Base-by-base conservation (phyloP, 2,888 invertebrate species). In the Masnerella sp. region DNA sequence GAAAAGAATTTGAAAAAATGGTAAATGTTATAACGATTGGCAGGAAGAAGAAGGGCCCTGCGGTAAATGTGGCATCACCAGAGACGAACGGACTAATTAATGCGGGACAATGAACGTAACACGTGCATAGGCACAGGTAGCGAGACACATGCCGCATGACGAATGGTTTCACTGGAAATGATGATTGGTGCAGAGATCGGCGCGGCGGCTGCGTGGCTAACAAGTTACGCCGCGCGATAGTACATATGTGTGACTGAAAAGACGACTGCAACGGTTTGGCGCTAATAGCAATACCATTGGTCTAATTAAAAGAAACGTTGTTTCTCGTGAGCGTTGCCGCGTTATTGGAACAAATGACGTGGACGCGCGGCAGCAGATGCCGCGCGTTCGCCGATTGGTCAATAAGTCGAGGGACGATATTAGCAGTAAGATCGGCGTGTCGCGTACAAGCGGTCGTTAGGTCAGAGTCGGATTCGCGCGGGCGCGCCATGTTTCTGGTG, bases 71-170 rank as follows among this genome's bases (percentile, higher is more conserved):
- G 25, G 56, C 62, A 36, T 64, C 65, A 52, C 20, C 28, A 42
- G 52, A 42, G 51, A 43, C 38, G 38, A 67, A 38, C 34, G 15
- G 25, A 56, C 47, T 74, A 77, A 78, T 79, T 79, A 81, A 81
- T 81, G 68, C 76, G 70, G 73, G 34, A 78, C 79, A 80, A 81
- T 79, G 78, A 81, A 76, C 78, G 79, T 77, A 80, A 81, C 82
- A 81, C 80, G 78, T 80, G 81, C 79, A 77, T 74, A 78, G 75
- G n/a, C n/a, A 79, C 79, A 78, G 77, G 77, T 79, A 77, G 74
- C 71, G 76, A 76, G 73, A 75, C 81, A 81, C 80, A 81, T 81
- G 81, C 77, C 77, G 80, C 79, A 79, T 82, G 82, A 82, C 81
- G 81, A 82, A 83, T 81, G 79, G 61, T 69, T 58, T 69, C 38